Base-by-base conservation (phyloP, 2,113 vertebrate species). In the Vulpes lagopus region DNA sequence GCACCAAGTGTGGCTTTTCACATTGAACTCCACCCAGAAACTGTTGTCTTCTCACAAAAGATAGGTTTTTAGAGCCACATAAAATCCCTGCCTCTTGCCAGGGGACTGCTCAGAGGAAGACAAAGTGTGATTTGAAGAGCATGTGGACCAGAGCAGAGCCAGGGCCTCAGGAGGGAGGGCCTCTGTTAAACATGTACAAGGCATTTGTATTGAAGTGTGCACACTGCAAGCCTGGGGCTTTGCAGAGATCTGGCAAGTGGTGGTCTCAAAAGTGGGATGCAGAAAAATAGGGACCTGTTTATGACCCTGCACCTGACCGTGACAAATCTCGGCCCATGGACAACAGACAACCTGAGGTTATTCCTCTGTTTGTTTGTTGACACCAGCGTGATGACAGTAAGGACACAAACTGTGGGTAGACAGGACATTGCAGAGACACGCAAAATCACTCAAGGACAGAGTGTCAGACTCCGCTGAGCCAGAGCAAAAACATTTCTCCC, bases 31-130 rank as follows among this genome's bases (percentile, higher is more conserved):
- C 25, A 53, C 38, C 32, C 88, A 51, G 23, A 95, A 86, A 49
- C 95, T 32, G 5, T 35, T 65, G 85, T 79, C 93, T 80, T 80
- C 53, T 57, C 80, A 60, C 78, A 59, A 64, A 86, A 91, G 76
- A 74, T 71, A 22, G 51, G 16, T 22, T 96, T 96, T 84, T 76
- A 79, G 5, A 67, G 60, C 43, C 9, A 30, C 76, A 25, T 73
- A 62, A 95, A 89, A 89, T 82, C 20, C 23, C 22, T 43, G 17
- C 35, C 30, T 23, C 74, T 76, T 64, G 10, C 55, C 30, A 51
- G 78, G 67, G 73, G 53, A 7, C 38, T 16, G 17, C 65, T 62
- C 73, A 17, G 49, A 88, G 78, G 76, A 49, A 82, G 78, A n/a
- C 6, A 4, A 11, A 62, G 57, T 53, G 78, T 20, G 71, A 62